Percentiles rank a stretch among this genome's conserved stretches.
phyloP scores from a whole-genome alignment of 2,113 vertebrate species.

The Eulemur rufifrons region DNA sequence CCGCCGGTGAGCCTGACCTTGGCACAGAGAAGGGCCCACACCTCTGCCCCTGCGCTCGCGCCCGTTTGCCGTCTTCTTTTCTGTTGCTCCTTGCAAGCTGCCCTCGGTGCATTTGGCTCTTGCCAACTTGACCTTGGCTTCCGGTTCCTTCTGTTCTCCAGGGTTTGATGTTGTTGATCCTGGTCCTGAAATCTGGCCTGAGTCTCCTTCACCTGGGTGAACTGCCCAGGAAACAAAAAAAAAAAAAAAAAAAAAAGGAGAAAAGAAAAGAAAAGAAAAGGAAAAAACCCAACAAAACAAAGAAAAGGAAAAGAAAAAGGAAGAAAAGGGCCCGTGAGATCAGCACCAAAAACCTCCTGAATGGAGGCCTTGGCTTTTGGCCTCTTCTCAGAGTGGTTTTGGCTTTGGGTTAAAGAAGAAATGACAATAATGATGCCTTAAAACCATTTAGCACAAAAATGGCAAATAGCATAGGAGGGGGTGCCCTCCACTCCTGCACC shows the following conservation, averaged over 20 bases:
- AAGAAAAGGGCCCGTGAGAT: not conserved
- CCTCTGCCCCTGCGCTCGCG: not conserved
- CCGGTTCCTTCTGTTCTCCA: not conserved
- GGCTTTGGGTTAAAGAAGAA: not conserved
- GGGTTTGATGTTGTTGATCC: not conserved
- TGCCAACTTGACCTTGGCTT: not conserved
- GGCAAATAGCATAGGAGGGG: not conserved
- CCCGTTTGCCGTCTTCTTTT: not conserved
- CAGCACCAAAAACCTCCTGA: not conserved
- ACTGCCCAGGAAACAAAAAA: not conserved
- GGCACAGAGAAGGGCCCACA: not conserved
- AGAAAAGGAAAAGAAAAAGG: not conserved
- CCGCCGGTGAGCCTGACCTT: not conserved
- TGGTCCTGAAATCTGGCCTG: not conserved
- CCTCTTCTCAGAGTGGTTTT: not conserved
- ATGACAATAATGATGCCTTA: not conserved
- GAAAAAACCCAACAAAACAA: too few relatives aligned
- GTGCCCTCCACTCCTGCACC: fast-evolving
- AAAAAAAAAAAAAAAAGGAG: not conserved
- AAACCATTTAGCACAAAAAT: not conserved
- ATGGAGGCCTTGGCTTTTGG: not conserved
- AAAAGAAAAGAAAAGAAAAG: not conserved
- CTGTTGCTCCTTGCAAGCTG: not conserved
- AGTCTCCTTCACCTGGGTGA: not conserved
- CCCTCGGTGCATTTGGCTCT: not conserved